Conservation (phyloP, 2,888 invertebrate species). For the Crematogaster levior region DNA sequence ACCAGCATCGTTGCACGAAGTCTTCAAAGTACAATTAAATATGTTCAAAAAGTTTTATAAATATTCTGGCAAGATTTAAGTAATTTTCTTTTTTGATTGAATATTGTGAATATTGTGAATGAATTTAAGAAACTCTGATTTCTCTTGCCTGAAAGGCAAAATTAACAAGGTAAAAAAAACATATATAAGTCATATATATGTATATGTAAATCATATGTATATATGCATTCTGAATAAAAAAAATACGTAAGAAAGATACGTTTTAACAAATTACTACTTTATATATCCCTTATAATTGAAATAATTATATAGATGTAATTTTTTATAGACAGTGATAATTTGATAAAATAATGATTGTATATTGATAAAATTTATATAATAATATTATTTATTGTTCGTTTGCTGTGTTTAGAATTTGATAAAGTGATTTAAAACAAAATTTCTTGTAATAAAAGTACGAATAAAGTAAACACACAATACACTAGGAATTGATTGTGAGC, state of each 20-base stretch:
- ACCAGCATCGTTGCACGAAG: conserved; percentile 78
- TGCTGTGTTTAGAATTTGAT: background rate
- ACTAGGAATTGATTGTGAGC: background rate
- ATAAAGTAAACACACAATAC: background rate
- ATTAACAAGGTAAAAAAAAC: background rate
- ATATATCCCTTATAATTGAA: background rate
- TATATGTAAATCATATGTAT: background rate
- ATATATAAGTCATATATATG: too few relatives aligned
- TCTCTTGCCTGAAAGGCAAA: background rate
- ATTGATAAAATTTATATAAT: background rate
- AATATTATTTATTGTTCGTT: background rate
- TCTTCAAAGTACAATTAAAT: conserved; percentile 80
- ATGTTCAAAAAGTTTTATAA: conserved; percentile 81
- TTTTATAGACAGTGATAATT: background rate
- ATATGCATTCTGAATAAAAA: background rate
- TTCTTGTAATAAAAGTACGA: background rate
- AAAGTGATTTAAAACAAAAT: background rate
- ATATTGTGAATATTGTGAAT: too few relatives aligned
- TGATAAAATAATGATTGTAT: background rate
- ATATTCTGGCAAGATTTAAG: conserved; percentile 82
- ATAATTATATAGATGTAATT: background rate
- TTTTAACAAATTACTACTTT: background rate
- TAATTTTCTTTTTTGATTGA: background rate
- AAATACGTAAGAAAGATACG: background rate
- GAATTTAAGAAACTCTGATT: background rate